Percentiles rank a stretch among this genome's conserved stretches.
Conservation (phyloP, 2,797 vertebrate genomes). For the Discoglossus pictus region DNA sequence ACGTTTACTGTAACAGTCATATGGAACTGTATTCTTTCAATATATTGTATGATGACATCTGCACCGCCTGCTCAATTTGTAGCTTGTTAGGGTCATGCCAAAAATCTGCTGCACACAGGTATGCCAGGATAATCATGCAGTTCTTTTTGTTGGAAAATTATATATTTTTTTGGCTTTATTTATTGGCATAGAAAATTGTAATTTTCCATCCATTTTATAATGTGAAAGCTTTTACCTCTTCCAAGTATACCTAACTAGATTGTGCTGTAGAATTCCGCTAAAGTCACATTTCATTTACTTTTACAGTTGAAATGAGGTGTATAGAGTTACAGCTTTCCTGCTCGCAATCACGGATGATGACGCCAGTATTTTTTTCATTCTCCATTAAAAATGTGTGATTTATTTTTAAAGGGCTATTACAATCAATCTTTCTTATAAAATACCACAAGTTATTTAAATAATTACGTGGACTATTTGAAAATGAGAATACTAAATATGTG, state of each 20-base stretch:
- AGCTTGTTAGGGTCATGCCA: neutral
- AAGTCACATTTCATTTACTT: constrained; percentile 30
- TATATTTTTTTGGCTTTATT: constrained; percentile 20
- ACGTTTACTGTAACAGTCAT: too few relatives aligned
- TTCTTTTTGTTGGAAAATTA: neutral
- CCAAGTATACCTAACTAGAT: constrained; percentile 10
- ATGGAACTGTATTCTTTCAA: too few relatives aligned
- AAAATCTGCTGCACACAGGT: neutral
- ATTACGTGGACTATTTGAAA: too few relatives aligned
- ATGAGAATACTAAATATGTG: too few relatives aligned
- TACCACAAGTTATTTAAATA: too few relatives aligned
- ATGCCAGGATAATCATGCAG: neutral
- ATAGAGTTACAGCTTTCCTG: too few relatives aligned
- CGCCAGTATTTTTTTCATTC: too few relatives aligned
- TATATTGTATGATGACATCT: too few relatives aligned
- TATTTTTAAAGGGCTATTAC: too few relatives aligned
- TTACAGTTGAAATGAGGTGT: neutral
- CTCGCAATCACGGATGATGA: too few relatives aligned
- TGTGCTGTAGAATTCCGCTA: neutral
- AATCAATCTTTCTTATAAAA: too few relatives aligned
- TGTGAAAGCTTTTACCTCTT: constrained; percentile 15
- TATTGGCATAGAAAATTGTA: constrained; percentile 3
- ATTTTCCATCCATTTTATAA: constrained; percentile 34
- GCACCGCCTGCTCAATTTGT: neutral
- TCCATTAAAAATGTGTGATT: too few relatives aligned